These are phyloP conservation scores for Heliconius charithonia DNA, from an alignment of 2,888 invertebrate species.

Conservation along the genomic window DNA sequence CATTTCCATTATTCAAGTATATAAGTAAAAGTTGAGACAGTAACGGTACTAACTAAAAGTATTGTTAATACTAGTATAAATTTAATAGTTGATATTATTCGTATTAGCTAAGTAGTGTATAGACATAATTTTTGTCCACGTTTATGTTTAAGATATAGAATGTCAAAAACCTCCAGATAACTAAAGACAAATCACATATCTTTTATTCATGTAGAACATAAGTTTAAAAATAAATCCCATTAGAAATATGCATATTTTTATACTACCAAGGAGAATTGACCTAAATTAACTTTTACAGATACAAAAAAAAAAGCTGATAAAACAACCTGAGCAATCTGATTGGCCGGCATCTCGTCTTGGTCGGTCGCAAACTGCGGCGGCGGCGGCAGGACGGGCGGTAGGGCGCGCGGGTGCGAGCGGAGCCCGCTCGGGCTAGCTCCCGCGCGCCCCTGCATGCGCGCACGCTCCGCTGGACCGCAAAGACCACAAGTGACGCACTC, in stretches of 20 bases:
- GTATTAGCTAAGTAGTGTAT: no score
- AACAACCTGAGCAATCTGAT: conserved; percentile 79
- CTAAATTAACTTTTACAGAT: background rate
- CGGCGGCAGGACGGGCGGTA: conserved; percentile 77
- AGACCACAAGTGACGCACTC: conserved; percentile 34
- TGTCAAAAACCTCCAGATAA: no score
- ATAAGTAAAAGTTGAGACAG: conserved; percentile 54
- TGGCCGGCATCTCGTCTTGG: conserved; percentile 79
- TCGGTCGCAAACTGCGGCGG: conserved; percentile 78
- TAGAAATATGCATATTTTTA: background rate
- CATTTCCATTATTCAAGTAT: conserved; percentile 51
- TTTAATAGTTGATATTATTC: conserved; percentile 9
- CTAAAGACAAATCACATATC: no score
- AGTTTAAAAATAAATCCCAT: no score
- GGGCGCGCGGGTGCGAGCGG: conserved; percentile 80
- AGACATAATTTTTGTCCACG: no score
- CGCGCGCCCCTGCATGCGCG: conserved; percentile 82
- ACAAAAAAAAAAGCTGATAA: background rate
- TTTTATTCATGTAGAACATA: no score
- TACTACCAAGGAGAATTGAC: background rate
- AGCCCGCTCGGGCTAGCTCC: conserved; percentile 79
- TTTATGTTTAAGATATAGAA: no score
- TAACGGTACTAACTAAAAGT: no score
- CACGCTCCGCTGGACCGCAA: conserved; percentile 58
- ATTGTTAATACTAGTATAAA: background rate